A percentile compares a stretch with the other conserved stretches of the same genome.
phyloP scores from a whole-genome alignment of 2,113 vertebrate genomes.

The Uropsilus gracilis region DNA sequence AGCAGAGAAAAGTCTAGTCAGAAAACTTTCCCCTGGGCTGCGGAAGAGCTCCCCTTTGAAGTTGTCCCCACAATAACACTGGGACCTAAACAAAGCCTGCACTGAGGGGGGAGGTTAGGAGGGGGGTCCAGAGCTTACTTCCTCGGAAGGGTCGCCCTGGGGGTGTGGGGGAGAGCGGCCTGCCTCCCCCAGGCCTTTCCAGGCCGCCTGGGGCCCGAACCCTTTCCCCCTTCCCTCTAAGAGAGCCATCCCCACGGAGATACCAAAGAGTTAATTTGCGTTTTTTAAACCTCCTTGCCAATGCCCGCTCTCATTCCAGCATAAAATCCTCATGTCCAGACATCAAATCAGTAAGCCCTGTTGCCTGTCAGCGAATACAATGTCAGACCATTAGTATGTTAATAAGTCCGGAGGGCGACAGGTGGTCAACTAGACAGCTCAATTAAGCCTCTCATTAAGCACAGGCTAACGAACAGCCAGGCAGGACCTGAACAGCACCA shows the following conservation, averaged over 20 bases:
- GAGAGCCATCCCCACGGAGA: conserved; percentile 85
- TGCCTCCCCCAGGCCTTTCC: conserved; percentile 57
- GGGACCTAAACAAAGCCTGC: conserved; percentile 83
- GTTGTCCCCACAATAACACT: conserved; percentile 79
- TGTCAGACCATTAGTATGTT: conserved; percentile 99
- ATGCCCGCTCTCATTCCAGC: conserved; percentile 89
- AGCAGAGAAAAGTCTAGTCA: conserved; percentile 82
- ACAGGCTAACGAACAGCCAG: conserved; percentile 99
- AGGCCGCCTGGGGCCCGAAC: conserved; percentile 76
- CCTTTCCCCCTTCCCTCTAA: conserved; percentile 63
- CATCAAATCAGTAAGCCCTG: conserved; percentile 92
- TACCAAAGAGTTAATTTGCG: conserved; percentile 91
- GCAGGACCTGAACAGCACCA: conserved; percentile 94
- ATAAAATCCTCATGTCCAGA: conserved; percentile 93
- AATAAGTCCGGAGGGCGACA: conserved; percentile 99
- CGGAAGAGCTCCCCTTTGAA: conserved; percentile 84
- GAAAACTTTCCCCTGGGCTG: conserved; percentile 83
- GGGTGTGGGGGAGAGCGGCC: neutral
- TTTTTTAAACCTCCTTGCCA: conserved; percentile 89
- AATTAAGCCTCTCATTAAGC: conserved; percentile 99
- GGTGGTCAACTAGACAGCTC: conserved; percentile 99
- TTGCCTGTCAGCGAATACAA: conserved; percentile 98
- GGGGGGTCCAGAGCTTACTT: conserved; percentile 78
- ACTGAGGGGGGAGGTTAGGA: conserved; percentile 75
- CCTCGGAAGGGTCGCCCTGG: conserved; percentile 69